Base-by-base conservation (phyloP, 2,888 invertebrate species). In the Cheilosia soror region DNA sequence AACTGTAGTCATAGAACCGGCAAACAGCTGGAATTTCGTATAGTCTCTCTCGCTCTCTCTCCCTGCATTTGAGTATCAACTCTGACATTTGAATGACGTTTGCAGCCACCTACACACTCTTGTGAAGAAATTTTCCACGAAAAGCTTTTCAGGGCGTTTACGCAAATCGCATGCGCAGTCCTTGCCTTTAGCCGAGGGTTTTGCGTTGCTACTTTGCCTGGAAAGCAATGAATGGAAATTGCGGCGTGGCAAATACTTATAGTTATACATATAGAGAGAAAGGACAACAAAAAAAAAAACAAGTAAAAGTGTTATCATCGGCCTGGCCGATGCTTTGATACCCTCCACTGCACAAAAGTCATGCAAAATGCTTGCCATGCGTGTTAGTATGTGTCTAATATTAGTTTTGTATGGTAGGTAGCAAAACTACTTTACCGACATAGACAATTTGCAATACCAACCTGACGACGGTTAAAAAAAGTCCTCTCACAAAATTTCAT, bases 61-160 rank as follows among this genome's bases (percentile, higher is more conserved):
- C 51, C 51, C 37, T 11, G 11, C 29, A 27, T 47, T 66, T 62
- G 71, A 66, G 25, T 27, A 9, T 62, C 76, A 85, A 85, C 85
- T 85, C 81, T 85, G 85, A 81, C 85, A 85, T 85, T 85, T 72
- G 47, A 47, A 79, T 84, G 79, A 79, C 75, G 79, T 80, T 80
- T 76, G 53, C 71, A 33, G 68, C 53, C 84, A 42, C 80, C 84
- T 44, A 79, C 84, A 76, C 79, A 53, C 44, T 31, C 25, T 37
- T 51, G 15, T 9, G 13, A 6, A 4, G 55, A 42, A 76, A 7
- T 27, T 69, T 71, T 62, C 66, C 51, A 62, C 9, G n/a, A n/a
- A 77, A 76, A 85, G 81, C 81, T 81, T 85, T 85, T 81, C 81
- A 85, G 85, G 85, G 85, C 85, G 85, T 85, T 85, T 85, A 85